Evolutionary conservation across 2,113 vertebrate genomes (phyloP).

Genomic region (Crocuta crocuta): DNA sequence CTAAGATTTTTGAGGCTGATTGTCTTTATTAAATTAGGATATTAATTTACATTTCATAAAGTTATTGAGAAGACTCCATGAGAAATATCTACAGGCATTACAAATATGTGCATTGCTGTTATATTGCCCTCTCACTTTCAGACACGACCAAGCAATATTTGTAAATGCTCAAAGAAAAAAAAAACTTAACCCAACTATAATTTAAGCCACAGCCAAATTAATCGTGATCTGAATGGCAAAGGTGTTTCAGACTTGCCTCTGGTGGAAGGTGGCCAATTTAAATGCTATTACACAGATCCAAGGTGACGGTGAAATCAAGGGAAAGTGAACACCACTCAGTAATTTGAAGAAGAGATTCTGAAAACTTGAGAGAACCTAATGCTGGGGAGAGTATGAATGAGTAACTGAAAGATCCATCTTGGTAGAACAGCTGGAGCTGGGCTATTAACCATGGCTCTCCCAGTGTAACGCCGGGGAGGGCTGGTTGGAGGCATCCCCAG

Average conservation of each 20-base stretch:
- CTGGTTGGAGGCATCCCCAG: neutral
- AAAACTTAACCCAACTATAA: neutral
- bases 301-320: neutral
- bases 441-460: neutral
- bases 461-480: neutral
- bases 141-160: neutral
- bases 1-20: neutral
- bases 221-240: neutral
- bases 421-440: neutral
- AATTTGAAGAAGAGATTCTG: neutral
- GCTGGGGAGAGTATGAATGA: neutral
- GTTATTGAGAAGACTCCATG: neutral
- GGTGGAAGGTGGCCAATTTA: neutral
- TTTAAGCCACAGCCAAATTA: neutral
- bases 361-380: neutral
- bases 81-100: neutral
- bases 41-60: neutral
- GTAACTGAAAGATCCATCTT: neutral
- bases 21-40: neutral
- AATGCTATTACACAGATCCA: neutral
- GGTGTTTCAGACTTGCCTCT: neutral
- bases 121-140: neutral
- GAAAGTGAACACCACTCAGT: neutral
- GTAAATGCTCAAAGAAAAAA: neutral
- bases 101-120: neutral